Evolutionary conservation across 1,140 invertebrate species (phyloP).

Genomic region (Sycophaga agraensis): DNA sequence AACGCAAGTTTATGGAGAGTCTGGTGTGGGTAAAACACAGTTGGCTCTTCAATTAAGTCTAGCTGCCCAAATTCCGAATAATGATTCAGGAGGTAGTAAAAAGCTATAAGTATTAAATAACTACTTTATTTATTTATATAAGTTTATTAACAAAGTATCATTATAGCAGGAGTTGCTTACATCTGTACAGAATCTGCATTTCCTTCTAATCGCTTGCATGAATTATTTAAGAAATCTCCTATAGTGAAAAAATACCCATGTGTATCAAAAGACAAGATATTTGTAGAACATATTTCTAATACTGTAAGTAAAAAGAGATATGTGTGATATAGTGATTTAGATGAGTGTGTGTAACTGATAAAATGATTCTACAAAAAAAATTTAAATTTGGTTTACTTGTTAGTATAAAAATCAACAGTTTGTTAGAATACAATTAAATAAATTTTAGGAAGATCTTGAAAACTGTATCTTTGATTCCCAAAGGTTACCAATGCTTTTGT

Average conservation of each 20-base stretch:
- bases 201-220: conserved; percentile 68
- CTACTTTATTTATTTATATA: background rate
- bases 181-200: conserved; percentile 78
- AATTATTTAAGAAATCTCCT: conserved; percentile 51
- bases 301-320: conserved; percentile 40
- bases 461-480: conserved; percentile 56
- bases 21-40: conserved; percentile 84
- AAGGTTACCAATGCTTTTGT: conserved; percentile 58
- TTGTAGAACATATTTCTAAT: conserved; percentile 60
- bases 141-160: background rate
- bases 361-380: background rate
- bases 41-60: conserved; percentile 73
- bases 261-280: conserved; percentile 58
- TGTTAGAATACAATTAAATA: no score
- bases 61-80: conserved; percentile 60
- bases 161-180: conserved; percentile 65
- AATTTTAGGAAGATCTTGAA: conserved; percentile 59
- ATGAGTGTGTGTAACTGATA: background rate
- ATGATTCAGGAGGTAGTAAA: conserved; percentile 8
- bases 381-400: conserved; percentile 13
- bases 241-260: conserved; percentile 39
- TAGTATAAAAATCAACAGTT: no score
- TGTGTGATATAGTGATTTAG: conserved; percentile 1
- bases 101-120: no score
- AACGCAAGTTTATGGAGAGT: conserved; percentile 81